Conservation (phyloP, 2,888 invertebrate species). For the Autographa gamma region DNA sequence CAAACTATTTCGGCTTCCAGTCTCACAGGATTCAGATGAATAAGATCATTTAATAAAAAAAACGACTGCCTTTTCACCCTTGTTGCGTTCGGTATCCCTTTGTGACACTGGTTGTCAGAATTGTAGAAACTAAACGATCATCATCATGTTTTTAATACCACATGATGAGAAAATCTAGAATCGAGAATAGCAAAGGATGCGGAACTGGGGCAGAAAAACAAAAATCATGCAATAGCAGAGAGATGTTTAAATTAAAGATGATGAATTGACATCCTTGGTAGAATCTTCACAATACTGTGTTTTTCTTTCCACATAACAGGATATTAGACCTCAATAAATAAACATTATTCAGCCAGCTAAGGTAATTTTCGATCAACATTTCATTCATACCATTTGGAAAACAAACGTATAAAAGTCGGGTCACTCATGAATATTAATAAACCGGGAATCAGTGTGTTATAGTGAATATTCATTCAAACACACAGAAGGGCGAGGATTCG, state of each 20-base stretch:
- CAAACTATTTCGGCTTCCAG: too few relatives aligned
- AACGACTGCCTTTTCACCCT: too few relatives aligned
- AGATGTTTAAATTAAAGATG: neutral
- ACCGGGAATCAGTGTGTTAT: conserved; percentile 11
- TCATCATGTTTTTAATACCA: too few relatives aligned
- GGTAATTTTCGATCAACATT: conserved; percentile 1
- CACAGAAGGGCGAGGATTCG: conserved; percentile 6
- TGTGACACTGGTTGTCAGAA: too few relatives aligned
- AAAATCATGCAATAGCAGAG: neutral
- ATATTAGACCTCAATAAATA: neutral
- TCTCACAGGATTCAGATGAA: too few relatives aligned
- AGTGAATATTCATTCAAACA: conserved; percentile 17
- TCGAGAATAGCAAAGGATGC: neutral
- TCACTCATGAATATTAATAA: conserved; percentile 21
- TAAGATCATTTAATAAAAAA: too few relatives aligned
- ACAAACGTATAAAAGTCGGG: conserved; percentile 7
- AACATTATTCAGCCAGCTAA: neutral
- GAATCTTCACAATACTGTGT: neutral
- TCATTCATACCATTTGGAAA: conserved; percentile 2
- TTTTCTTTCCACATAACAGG: neutral
- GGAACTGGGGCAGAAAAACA: neutral
- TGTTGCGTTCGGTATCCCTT: too few relatives aligned
- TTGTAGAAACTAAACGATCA: neutral
- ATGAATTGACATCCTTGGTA: neutral
- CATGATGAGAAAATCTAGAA: neutral